Base-by-base conservation (phyloP, 2,888 invertebrate species). In the Automeris io region DNA sequence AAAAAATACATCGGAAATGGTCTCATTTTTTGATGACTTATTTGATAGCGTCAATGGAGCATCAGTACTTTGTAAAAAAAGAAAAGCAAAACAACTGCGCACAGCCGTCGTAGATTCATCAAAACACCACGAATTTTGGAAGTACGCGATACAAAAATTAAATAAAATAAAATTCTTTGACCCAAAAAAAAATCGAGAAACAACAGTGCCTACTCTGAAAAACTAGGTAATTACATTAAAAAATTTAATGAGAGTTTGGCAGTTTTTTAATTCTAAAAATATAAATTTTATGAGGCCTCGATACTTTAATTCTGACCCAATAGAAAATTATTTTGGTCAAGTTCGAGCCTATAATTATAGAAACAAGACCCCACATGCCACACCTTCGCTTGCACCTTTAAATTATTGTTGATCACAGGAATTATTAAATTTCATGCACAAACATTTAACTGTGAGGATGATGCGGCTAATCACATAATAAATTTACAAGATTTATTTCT, bases 301-400 rank as follows among this genome's bases (percentile, higher is more conserved):
- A n/a, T n/a, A n/a, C n/a, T 50, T 46, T 8, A 50, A 47, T 31
- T 41, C 43, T 3, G 43, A 47, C 9, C 42, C 44, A 2, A 39
- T 49, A 2, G 46, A 45, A 32, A 33, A 38, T 24, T 35, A 41
- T 33, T 44, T 44, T 35, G 39, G 41, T 9, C 41, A 41, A 22
- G 44, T 41, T 2, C 34, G 44, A 12, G 41, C 40, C n/a, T 41
- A 45, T 16, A 42, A 45, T 40, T 45, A 34, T 12, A 3, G 26
- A 18, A 22, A 11, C 16, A 39, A 37, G 23, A 40, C n/a, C 43
- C 38, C 5, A 33, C 33, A 12, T 40, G 40, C 40, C 38, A 35
- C 35, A 43, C 33, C 29, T 39, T 39, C 39, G 34, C 9, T 18
- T 39, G 39, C 34, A 29, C 29, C 22, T 39, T 39, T n/a, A 34